phyloP scores from a whole-genome alignment of 2,113 vertebrate genomes.

The Saguinus midas region DNA sequence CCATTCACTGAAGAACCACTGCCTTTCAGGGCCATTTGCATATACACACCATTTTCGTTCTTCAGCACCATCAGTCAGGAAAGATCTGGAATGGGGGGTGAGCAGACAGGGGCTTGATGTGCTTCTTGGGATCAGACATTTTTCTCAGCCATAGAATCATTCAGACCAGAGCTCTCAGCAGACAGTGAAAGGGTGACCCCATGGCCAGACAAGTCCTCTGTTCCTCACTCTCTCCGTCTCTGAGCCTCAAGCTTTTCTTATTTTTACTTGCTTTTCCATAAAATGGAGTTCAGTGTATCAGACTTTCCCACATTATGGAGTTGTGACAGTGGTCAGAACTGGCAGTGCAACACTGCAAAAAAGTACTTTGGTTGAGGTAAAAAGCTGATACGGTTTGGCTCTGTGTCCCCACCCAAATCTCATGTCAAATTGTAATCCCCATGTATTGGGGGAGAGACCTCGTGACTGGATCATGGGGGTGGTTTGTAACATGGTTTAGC shows the following conservation, averaged over 20 bases:
- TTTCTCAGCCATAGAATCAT: not conserved
- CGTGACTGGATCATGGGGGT: too few relatives aligned
- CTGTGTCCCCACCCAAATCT: too few relatives aligned
- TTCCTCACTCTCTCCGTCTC: not conserved
- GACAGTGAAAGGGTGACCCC: not conserved
- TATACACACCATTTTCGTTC: accelerated
- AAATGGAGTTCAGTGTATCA: not conserved
- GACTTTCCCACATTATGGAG: not conserved
- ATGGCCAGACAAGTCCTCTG: accelerated
- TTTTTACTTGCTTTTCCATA: not conserved
- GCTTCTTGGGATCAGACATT: not conserved
- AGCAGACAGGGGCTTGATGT: not conserved
- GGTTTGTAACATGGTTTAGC: too few relatives aligned
- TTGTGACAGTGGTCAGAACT: not conserved
- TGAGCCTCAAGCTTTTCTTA: not conserved
- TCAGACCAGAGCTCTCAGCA: not conserved
- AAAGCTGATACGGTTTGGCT: not conserved
- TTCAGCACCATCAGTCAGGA: not conserved
- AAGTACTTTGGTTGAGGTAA: not conserved
- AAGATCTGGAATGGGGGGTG: not conserved
- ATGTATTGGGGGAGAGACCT: too few relatives aligned
- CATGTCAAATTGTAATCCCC: too few relatives aligned
- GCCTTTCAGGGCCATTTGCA: not conserved
- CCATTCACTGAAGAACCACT: not conserved
- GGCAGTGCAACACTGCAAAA: not conserved